Evolutionary conservation across 2,113 vertebrate genomes (phyloP).

Genomic region (Neofelis nebulosa): DNA sequence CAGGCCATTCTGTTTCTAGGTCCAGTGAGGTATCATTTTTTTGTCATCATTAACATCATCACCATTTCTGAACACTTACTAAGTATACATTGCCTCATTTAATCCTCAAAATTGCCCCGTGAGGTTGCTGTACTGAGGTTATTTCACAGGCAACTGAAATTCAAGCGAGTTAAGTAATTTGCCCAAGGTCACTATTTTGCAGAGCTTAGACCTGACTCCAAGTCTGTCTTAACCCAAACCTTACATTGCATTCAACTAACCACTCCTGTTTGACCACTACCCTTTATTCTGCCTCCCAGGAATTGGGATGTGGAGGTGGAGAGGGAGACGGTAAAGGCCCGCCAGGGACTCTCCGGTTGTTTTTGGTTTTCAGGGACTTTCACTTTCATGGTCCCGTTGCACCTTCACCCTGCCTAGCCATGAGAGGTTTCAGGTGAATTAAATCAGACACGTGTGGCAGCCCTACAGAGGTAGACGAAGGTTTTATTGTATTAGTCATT

Average conservation of each 20-base stretch:
- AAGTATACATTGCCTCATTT: neutral
- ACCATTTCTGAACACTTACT: neutral
- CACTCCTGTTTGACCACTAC: neutral
- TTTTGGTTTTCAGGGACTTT: constrained; percentile 23
- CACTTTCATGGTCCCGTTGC: neutral
- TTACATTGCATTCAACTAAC: neutral
- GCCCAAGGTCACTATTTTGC: neutral
- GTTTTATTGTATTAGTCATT: constrained; percentile 87
- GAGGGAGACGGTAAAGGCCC: fast-evolving
- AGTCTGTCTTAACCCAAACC: neutral
- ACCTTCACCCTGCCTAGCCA: constrained; percentile 59
- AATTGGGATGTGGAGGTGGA: neutral
- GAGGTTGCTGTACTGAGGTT: neutral
- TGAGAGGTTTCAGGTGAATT: constrained; percentile 84
- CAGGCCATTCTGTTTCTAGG: neutral
- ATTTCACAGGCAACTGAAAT: neutral
- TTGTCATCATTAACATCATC: neutral
- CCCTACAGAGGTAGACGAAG: constrained; percentile 81
- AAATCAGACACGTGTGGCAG: constrained; percentile 82
- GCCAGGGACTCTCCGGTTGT: neutral
- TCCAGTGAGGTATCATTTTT: neutral
- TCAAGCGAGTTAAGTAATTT: neutral
- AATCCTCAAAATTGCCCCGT: neutral
- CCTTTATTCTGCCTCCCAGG: neutral
- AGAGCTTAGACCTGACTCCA: neutral